Evolutionary conservation across 37 sponge, comb jelly and placozoan genomes (phyloP), one percentile per base, ranked within the genome.

Genomic region (Ephydatia muelleri): DNA sequence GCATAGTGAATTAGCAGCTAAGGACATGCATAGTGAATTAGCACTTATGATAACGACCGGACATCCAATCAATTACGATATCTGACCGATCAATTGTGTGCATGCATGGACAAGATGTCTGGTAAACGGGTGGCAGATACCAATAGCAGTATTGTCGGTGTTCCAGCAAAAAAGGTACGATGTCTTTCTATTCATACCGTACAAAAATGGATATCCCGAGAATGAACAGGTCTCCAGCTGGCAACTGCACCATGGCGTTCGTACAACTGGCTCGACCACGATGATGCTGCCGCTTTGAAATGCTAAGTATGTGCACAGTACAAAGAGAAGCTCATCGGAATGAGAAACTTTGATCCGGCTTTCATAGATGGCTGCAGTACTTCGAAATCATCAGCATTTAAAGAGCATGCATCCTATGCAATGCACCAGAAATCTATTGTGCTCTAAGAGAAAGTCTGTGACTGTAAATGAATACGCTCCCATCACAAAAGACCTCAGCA

Each of bases 361-460:
- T 81, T 70, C 67, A 81, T 81, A 29, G 71, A 81, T 27, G 82
- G 82, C 9, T 38, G 70, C 3, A 81, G 37, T 36, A 79, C 49
- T 49, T 29, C 49, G 27, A 64, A 28, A 40, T 30, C 80, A 40
- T 85, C 49, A 49, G 30, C 28, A 38, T 67, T 72, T 27, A 36
- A 68, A 26, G 34, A 85, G 37, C 27, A 76, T 25, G 77, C 40
- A 38, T 28, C 35, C 8, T 37, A 40, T 76, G 6, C 13, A 13
- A 76, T 76, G 77, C 48, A 76, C 34, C 28, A 38, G 21, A 35
- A 29, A 38, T 33, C 77, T 35, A 38, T 76, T 40, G 36, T 38
- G 28, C 40, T 38, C 72, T 71, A 71, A 71, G 72, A 34, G 32
- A 12, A n/a, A 71, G 33, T 71, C 72, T 34, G 33, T 34, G 8